Base-by-base conservation (phyloP, 2,797 vertebrate species). In the Orestias chungarensis region DNA sequence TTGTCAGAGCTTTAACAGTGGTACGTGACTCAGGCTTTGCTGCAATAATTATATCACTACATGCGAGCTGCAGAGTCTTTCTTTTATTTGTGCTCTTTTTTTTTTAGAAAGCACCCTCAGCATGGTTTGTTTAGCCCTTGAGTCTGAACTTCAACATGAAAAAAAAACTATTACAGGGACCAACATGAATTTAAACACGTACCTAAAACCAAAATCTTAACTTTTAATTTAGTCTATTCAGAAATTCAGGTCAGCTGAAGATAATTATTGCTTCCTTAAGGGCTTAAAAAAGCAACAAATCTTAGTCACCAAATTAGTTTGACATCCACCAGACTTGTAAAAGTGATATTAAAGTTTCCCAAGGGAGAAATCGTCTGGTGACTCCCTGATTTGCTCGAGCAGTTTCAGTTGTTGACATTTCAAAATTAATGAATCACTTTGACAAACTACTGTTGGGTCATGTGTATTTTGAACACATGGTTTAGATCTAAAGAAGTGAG, bases 61-160 rank as follows among this genome's bases (percentile, higher is more conserved):
- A 74, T 52, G 8, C 76, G 68, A 10, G 68, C 70, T 70, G 52
- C 79, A 86, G 66, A 83, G 11, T 66, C 72, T 76, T 62, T 50
- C 46, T 75, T 71, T 80, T 0, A 78, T 71, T 78, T 35, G 14
- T 12, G 10, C 4, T 1, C 49, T 64, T 42, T 18, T 1, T 62
- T 55, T 43, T 47, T 43, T 40, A 43, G 50, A 70, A 31, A 57
- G 23, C 1, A 2, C 23, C 18, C 64, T 43, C 25, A 70, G 31
- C n/a, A 5, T 12, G 14, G 44, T 64, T 68, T 49, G 29, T 17
- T 47, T 35, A 17, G 17, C 25, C 31, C 67, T 47, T 47, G 43
- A 2, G 44, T 23, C 29, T 27, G 10, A 54, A 64, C 29, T 46
- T 25, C 79, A 73, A 59, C 55, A 64, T n/a, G 8, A 44, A 31